A percentile compares a stretch with the other conserved stretches of the same genome.
Conservation (phyloP, 2,888 invertebrate genomes). For the Eupithecia abbreviata region DNA sequence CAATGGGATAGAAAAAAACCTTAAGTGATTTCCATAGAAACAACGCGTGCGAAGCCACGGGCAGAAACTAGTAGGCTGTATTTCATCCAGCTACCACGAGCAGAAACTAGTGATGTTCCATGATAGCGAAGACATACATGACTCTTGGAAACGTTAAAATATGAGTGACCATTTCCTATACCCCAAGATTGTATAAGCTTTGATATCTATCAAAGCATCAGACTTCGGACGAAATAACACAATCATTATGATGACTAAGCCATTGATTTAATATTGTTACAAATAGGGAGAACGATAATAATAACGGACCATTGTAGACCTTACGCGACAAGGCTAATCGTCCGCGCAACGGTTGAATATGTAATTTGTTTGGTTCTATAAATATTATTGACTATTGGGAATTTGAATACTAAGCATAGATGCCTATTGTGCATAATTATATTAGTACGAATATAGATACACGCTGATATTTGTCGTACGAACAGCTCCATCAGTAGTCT, state of each 20-base stretch:
- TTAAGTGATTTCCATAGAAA: too few relatives aligned
- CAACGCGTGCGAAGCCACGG: too few relatives aligned
- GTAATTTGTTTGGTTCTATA: constrained; percentile 48
- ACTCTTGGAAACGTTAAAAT: not conserved
- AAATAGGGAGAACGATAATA: constrained; percentile 36
- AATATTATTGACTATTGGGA: constrained; percentile 44
- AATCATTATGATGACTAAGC: not conserved
- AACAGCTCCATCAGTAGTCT: not conserved
- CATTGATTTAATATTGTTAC: constrained; percentile 33
- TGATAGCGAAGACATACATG: not conserved
- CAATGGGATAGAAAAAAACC: too few relatives aligned
- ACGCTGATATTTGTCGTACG: not conserved
- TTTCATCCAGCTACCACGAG: too few relatives aligned
- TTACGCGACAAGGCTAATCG: constrained; percentile 60
- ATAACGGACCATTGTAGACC: constrained; percentile 36
- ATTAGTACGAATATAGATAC: not conserved
- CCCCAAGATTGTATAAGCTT: not conserved
- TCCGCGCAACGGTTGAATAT: constrained; percentile 52
- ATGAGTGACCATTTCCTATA: not conserved
- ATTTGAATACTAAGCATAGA: constrained; percentile 30
- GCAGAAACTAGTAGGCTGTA: too few relatives aligned
- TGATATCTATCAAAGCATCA: too few relatives aligned
- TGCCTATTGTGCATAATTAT: not conserved
- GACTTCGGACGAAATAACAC: not conserved
- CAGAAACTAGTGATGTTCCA: not conserved